Evolutionary conservation across 2,113 vertebrate genomes (phyloP), one percentile per base, ranked within the genome.

Genomic region (Epinephelus moara): DNA sequence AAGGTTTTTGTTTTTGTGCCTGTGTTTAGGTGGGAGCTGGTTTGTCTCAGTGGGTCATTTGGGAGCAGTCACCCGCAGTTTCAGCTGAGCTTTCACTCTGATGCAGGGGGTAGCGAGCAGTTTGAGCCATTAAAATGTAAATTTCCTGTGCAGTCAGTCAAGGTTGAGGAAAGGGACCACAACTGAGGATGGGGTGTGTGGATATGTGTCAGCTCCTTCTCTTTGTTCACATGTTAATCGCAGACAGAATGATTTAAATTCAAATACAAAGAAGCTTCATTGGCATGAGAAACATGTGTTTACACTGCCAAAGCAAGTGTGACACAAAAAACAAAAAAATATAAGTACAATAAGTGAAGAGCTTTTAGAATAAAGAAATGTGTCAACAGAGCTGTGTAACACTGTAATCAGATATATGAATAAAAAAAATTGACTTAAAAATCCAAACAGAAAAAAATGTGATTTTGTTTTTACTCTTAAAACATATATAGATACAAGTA

Each of bases 11-110:
- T 50, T 71, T 64, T 68, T 61, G 18, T 79, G 70, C 40, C 23
- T 23, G 55, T 79, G 52, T 82, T 70, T 70, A 62, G 83, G 56
- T 66, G 79, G 61, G 67, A 78, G 72, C 66, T 45, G 63, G 66
- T 81, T 56, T 80, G 73, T 85, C 52, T 87, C 64, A 5, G 76
- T n/a, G 49, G 19, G 67, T 67, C 57, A 53, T 80, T 80, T 25
- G 62, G 80, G 66, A 69, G 68, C 90, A 88, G 85, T 83, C 86
- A 89, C 59, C 76, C 81, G 33, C 50, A 45, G 67, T 88, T 91
- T 92, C 74, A 87, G 88, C 90, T 92, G 92, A 93, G 90, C 86
- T 89, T 91, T 87, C 89, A 91, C 67, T 87, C 86, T 86, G 73
- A 86, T 84, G 73, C 69, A 72, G 71, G 63, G 71, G 68, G 61